Percentiles rank a stretch among this genome's conserved stretches.
Conservation (phyloP, 2,797 vertebrate species). For the Sebastes trivittatus region DNA sequence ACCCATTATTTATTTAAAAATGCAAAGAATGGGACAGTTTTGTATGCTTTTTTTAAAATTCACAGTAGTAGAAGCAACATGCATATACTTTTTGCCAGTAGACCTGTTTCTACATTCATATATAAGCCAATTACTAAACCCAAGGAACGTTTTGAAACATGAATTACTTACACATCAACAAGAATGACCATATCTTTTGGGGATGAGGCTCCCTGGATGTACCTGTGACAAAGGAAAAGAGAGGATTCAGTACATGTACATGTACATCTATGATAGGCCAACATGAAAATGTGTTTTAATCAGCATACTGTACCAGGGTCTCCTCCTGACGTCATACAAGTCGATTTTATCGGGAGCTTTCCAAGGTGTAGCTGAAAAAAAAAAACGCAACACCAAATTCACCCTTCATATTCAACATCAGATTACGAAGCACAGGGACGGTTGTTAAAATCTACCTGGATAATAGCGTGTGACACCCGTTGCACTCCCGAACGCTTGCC, state of each 20-base stretch:
- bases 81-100: not conserved
- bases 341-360: slow-evolving; percentile 97
- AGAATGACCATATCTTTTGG: slow-evolving; percentile 99
- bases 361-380: slow-evolving; percentile 90
- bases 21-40: not conserved
- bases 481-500: slow-evolving; percentile 97
- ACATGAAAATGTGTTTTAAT: not conserved
- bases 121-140: not conserved
- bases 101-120: not conserved
- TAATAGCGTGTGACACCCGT: slow-evolving; percentile 96
- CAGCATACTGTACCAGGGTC: slow-evolving; percentile 89
- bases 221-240: slow-evolving; percentile 81
- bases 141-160: not conserved
- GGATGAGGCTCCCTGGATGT: slow-evolving; percentile 97
- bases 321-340: slow-evolving; percentile 94
- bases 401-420: not conserved
- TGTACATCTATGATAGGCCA: not conserved
- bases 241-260: not conserved
- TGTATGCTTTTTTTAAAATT: not conserved
- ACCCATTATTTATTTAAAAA: not conserved
- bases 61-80: not conserved
- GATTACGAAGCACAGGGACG: not conserved
- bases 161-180: slow-evolving; percentile 94
- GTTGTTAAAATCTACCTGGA: slow-evolving; percentile 73
- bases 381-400: not conserved